Evolutionary conservation across 2,888 invertebrate species (phyloP), one percentile per base, ranked within the genome.

Genomic region (Scelioninae gen. 1): DNA sequence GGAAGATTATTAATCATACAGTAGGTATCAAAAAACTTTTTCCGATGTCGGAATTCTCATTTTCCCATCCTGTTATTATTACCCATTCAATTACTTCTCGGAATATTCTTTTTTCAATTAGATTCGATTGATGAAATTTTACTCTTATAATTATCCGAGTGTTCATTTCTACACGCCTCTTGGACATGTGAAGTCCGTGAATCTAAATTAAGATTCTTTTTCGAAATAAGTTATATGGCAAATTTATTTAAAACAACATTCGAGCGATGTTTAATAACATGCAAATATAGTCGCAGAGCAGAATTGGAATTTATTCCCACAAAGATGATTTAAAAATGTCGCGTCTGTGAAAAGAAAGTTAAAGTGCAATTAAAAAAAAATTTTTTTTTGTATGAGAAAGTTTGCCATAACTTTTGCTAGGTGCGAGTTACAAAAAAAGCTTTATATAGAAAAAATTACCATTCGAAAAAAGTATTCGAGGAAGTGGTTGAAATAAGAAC

Each of bases 321-420:
- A 40, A 58, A 60, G 45, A 60, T 43, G 38, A 31, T 60, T 13
- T 3, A 43, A 60, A 43, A 29, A 23, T 23, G 23, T 11, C 23
- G 34, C 34, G 10, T 9, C 34, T 40, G 11, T 45, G 29, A 45
- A 29, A 11, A n/a, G 23, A 32, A 23, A 60, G 43, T 38, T 40
- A 38, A 6, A 13, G 43, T 11, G 29, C 60, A 31, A 60, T 60
- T 45, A 60, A 60, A 60, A 60, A n/a, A n/a, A n/a, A n/a, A n/a
- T n/a, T 60, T 60, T 43, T 60, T 60, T 45, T 60, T 45, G 43
- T 23, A 45, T 31, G 60, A 13, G 34, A 34, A 56, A 56, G 56
- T 56, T n/a, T 8, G 40, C n/a, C 15, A 34, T 55, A 60, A 66
- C 40, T 66, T 66, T 66, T 53, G 11, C 49, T 66, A 16, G 9